Conservation (phyloP, 2,797 vertebrate genomes). For the Erethizon dorsatum region DNA sequence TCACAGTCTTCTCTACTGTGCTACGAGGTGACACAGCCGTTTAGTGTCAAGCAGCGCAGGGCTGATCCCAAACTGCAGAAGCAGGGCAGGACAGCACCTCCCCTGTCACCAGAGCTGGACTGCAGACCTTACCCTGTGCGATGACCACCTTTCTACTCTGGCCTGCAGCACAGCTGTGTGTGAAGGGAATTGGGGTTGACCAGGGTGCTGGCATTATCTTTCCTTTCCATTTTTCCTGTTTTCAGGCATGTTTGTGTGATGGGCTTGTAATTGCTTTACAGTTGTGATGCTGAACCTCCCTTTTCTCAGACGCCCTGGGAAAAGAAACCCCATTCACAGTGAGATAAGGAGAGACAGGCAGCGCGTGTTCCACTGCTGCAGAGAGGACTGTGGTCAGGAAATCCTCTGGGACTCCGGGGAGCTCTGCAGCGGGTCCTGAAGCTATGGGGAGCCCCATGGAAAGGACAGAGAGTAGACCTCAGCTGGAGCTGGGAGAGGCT, state of each 20-base stretch:
- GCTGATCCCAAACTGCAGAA: neutral
- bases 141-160: neutral
- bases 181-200: neutral
- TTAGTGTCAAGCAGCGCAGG: neutral
- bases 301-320: neutral
- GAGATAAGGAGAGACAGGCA: neutral
- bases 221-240: neutral
- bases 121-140: neutral
- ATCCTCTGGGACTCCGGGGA: neutral
- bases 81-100: neutral
- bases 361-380: neutral
- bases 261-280: conserved; percentile 13
- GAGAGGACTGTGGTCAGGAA: neutral
- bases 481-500: neutral
- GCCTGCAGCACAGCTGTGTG: neutral
- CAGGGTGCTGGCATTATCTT: neutral
- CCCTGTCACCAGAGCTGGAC: neutral
- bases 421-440: neutral
- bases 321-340: neutral
- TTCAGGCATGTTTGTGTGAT: neutral
- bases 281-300: neutral
- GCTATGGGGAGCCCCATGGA: neutral
- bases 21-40: neutral
- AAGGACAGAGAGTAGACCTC: neutral
- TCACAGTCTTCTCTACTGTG: neutral